Evolutionary conservation across 1,140 invertebrate genomes (phyloP).

Genomic region (Papilio xuthus): DNA sequence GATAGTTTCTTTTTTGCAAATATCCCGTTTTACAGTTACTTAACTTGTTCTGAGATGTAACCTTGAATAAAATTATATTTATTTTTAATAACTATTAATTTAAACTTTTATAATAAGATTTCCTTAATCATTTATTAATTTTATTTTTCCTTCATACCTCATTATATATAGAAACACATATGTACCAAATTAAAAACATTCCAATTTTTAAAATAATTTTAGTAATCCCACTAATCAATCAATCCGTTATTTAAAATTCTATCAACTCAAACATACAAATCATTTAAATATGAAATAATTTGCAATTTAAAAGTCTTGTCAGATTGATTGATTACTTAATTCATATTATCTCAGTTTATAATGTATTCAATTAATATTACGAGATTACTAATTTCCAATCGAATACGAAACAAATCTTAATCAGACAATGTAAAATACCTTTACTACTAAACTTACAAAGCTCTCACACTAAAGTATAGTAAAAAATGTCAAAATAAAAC

Average conservation of each 20-base stretch:
- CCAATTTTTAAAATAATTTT: not conserved
- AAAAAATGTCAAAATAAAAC: not conserved
- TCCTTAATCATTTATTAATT: too few relatives aligned
- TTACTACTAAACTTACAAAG: not conserved
- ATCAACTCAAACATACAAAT: too few relatives aligned
- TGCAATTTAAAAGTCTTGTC: not conserved
- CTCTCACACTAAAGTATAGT: not conserved
- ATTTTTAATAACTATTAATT: not conserved
- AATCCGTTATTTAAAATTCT: not conserved
- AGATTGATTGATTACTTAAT: not conserved
- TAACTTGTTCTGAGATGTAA: not conserved
- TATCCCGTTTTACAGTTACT: slow-evolving; percentile 1
- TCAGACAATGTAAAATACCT: too few relatives aligned
- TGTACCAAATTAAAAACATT: not conserved
- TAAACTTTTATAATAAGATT: too few relatives aligned
- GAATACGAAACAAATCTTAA: too few relatives aligned
- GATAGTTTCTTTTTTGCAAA: not conserved
- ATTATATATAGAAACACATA: too few relatives aligned
- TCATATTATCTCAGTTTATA: not conserved
- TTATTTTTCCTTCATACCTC: too few relatives aligned
- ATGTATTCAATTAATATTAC: not conserved
- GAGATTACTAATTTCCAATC: not conserved
- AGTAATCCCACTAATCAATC: not conserved
- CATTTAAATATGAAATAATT: not conserved
- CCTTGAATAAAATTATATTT: not conserved